Evolutionary conservation across 2,888 invertebrate genomes (phyloP).

Genomic region (Eupithecia exiguata): DNA sequence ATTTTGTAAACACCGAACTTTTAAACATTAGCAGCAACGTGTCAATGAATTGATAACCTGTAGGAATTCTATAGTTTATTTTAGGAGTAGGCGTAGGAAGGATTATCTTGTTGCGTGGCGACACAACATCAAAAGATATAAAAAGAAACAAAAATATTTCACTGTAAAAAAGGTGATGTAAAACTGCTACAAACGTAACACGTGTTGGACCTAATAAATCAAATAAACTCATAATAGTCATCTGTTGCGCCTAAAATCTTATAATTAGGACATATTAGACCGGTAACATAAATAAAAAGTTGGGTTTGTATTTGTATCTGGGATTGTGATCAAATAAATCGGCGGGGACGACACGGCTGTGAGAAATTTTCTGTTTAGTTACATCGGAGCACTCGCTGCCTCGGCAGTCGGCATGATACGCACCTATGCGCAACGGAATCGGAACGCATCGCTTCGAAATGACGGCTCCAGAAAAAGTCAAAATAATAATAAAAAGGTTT

Average conservation of each 20-base stretch:
- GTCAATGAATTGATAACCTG: constrained; percentile 29
- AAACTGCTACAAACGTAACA: constrained; percentile 26
- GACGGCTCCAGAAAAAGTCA: constrained; percentile 59
- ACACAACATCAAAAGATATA: constrained; percentile 46
- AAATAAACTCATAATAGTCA: constrained; percentile 17
- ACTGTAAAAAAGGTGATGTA: constrained; percentile 35
- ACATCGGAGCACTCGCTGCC: constrained; percentile 54
- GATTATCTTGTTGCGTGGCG: constrained; percentile 30
- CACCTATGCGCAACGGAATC: constrained; percentile 55
- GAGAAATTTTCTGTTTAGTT: constrained; percentile 58
- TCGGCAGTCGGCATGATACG: constrained; percentile 57
- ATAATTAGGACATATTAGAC: constrained; percentile 39
- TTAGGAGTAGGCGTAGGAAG: constrained; percentile 45
- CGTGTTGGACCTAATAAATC: constrained; percentile 32
- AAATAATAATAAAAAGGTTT: constrained; percentile 58
- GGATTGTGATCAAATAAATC: constrained; percentile 53
- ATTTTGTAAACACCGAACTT: neutral
- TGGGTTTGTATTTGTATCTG: constrained; percentile 43
- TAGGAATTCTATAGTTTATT: constrained; percentile 46
- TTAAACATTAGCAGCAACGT: constrained; percentile 23
- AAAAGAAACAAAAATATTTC: constrained; percentile 37
- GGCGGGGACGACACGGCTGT: constrained; percentile 56
- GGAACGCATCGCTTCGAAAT: constrained; percentile 45
- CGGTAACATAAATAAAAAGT: constrained; percentile 42
- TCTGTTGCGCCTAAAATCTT: constrained; percentile 22